phyloP scores from a whole-genome alignment of 1,140 invertebrate species.

The Aphis craccivora region DNA sequence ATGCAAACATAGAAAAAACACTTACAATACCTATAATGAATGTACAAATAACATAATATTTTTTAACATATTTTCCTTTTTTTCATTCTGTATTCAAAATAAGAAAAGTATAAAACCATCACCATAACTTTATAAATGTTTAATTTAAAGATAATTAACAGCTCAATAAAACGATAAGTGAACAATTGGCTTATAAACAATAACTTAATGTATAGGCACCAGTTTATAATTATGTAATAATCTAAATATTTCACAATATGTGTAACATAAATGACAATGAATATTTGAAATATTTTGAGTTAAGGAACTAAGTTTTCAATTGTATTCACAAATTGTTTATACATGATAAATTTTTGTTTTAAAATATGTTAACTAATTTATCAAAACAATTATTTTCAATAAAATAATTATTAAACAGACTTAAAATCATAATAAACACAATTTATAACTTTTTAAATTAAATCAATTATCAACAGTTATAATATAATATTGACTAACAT shows the following conservation, averaged over 20 bases:
- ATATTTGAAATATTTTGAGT: background rate
- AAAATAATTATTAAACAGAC: background rate
- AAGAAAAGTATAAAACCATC: background rate
- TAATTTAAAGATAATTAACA: background rate
- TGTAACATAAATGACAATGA: background rate
- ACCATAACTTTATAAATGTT: background rate
- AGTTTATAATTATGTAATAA: background rate
- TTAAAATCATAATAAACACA: background rate
- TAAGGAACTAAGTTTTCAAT: background rate
- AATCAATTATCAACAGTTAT: background rate
- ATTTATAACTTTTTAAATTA: background rate
- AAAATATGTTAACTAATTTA: background rate
- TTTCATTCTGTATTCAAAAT: background rate
- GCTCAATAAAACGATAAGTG: background rate
- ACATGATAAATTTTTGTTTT: background rate
- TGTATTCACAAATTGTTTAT: background rate
- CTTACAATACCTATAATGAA: background rate
- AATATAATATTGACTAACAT: background rate
- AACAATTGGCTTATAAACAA: background rate
- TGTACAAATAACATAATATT: background rate
- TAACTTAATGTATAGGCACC: background rate
- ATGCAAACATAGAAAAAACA: slow-evolving; percentile 13
- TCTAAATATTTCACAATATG: background rate
- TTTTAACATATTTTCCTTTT: too few relatives aligned
- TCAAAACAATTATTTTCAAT: background rate